Percentiles rank a stretch among this genome's conserved stretches.
Evolutionary conservation across 64 coral and sea anemone species (phyloP).

Genomic region (Actinia equina): DNA sequence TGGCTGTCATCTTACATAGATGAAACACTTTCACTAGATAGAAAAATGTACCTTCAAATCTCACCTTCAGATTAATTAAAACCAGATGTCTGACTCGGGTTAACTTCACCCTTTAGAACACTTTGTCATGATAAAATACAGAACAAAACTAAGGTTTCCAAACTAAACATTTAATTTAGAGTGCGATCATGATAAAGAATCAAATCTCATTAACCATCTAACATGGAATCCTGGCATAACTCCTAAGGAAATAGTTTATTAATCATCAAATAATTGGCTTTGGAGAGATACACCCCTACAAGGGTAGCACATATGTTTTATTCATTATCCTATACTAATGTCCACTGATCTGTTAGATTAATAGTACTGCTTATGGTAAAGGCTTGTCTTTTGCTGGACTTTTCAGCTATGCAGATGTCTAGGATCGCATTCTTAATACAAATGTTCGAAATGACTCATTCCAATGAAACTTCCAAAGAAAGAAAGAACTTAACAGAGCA

Average conservation of each 20-base stretch:
- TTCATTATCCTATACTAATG: not conserved
- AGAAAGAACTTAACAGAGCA: not conserved
- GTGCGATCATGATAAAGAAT: not conserved
- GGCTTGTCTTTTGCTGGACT: not conserved
- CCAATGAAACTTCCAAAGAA: not conserved
- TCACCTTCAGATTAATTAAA: not conserved
- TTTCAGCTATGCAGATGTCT: not conserved
- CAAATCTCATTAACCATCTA: not conserved
- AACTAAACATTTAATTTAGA: not conserved
- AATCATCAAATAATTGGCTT: constrained; percentile 16
- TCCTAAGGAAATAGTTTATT: constrained; percentile 8
- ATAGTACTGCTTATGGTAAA: constrained; percentile 1
- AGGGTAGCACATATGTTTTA: not conserved
- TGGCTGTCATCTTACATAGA: not conserved
- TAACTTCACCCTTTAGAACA: constrained; percentile 2
- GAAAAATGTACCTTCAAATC: not conserved
- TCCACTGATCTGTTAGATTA: not conserved
- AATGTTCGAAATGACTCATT: not conserved
- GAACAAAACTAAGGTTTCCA: not conserved
- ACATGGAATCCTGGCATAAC: constrained; percentile 7
- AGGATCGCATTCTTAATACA: not conserved
- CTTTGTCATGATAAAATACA: not conserved
- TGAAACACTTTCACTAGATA: not conserved
- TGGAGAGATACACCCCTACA: not conserved
- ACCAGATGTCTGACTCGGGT: not conserved